phyloP scores from a whole-genome alignment of 2,888 invertebrate species.

The Cephus pulcher region DNA sequence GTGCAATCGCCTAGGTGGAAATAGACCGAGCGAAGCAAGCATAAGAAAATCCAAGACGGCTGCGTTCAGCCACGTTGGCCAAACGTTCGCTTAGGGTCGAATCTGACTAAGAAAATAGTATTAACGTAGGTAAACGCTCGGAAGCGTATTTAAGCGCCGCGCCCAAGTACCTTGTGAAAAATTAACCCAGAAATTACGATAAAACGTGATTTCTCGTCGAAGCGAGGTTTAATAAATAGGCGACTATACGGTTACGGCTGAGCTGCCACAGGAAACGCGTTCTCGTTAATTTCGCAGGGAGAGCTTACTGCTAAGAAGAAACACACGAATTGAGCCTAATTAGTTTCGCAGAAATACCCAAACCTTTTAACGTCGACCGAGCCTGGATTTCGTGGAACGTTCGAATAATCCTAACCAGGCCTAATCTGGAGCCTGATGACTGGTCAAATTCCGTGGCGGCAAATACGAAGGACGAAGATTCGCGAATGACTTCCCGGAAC shows the following conservation, averaged over 20 bases:
- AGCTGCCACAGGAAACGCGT: background rate
- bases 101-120: background rate
- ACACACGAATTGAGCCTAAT: background rate
- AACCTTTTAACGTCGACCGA: background rate
- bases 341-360: background rate
- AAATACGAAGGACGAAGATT: background rate
- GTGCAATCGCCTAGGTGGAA: background rate
- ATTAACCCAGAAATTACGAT: background rate
- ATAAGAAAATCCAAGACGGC: background rate
- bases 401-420: background rate
- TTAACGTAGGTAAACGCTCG: background rate
- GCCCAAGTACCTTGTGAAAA: background rate
- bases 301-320: background rate
- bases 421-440: background rate
- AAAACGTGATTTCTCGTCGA: background rate
- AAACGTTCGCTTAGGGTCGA: background rate
- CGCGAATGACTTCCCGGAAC: background rate
- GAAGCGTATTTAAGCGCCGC: background rate
- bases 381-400: background rate
- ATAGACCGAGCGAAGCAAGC: background rate
- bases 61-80: background rate
- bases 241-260: background rate
- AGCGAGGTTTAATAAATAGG: background rate
- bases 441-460: background rate
- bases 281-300: background rate